A percentile compares a stretch with the other conserved stretches of the same genome.
Conservation (phyloP, 2,113 vertebrate genomes). For the Anarrhichthys ocellatus region DNA sequence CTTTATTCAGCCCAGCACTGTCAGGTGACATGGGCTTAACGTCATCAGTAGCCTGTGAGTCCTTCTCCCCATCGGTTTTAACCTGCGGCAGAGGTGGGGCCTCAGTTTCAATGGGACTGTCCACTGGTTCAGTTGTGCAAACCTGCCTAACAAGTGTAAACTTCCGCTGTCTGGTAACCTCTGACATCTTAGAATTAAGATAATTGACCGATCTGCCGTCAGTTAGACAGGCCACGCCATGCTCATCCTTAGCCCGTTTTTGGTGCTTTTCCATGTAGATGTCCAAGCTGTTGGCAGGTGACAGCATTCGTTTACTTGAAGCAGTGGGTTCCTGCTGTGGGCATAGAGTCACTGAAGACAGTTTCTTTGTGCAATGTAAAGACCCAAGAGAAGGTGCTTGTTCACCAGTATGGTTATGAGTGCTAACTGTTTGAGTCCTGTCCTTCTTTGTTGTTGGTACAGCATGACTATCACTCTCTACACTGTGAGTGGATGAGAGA, state of each 20-base stretch:
- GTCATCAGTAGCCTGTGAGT: slow-evolving; percentile 69
- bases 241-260: slow-evolving; percentile 97
- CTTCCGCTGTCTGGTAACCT: slow-evolving; percentile 89
- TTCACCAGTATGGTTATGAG: slow-evolving; percentile 62
- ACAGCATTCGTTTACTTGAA: slow-evolving; percentile 97
- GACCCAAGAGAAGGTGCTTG: slow-evolving; percentile 78
- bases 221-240: slow-evolving; percentile 88
- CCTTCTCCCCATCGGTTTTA: slow-evolving; percentile 71
- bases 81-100: slow-evolving; percentile 77
- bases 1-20: slow-evolving; percentile 79
- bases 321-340: slow-evolving; percentile 93
- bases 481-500: slow-evolving; percentile 65
- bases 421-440: slow-evolving; percentile 63
- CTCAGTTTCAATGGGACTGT: slow-evolving; percentile 87
- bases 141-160: slow-evolving; percentile 92
- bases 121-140: slow-evolving; percentile 92
- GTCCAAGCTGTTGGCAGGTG: slow-evolving; percentile 97
- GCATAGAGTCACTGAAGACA: slow-evolving; percentile 88
- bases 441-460: slow-evolving; percentile 82
- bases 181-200: slow-evolving; percentile 82
- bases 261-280: slow-evolving; percentile 99
- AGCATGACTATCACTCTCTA: slow-evolving; percentile 77
- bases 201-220: slow-evolving; percentile 84
- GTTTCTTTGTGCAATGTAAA: slow-evolving; percentile 84
- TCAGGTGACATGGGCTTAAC: slow-evolving; percentile 77